Conservation (phyloP, 2,113 vertebrate genomes). For the Fukomys damarensis region DNA sequence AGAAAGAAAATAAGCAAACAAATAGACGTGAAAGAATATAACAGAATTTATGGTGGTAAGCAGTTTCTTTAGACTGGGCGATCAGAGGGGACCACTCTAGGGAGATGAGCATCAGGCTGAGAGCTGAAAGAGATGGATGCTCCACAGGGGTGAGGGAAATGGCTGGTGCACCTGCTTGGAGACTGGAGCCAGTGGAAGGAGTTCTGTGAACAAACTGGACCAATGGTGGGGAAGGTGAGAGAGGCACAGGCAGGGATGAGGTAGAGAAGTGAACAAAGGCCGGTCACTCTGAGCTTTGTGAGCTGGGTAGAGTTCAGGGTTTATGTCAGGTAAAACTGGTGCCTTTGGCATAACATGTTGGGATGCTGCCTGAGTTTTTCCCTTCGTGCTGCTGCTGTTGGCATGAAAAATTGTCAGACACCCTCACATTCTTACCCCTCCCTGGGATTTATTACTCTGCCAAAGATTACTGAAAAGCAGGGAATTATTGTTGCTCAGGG, state of each 20-base stretch:
- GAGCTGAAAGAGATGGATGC: background rate
- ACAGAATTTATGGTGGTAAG: background rate
- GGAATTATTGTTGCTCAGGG: background rate
- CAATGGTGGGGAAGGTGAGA: fast-evolving
- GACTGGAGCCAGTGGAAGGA: background rate
- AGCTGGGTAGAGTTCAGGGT: background rate
- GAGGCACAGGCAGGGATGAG: background rate
- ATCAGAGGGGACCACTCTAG: background rate
- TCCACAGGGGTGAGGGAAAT: no score
- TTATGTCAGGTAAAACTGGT: background rate
- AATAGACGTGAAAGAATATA: background rate
- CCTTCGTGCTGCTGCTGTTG: background rate
- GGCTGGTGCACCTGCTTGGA: background rate
- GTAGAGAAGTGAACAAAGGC: background rate
- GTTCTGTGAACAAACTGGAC: background rate
- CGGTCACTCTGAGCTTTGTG: background rate
- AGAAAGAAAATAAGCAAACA: background rate
- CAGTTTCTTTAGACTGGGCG: background rate
- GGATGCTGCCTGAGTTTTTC: background rate
- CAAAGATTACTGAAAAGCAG: conserved; percentile 29
- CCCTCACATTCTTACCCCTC: background rate
- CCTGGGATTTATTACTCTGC: background rate
- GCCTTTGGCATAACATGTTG: background rate
- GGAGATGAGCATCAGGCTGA: background rate
- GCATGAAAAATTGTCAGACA: background rate